Evolutionary conservation across 2,113 vertebrate species (phyloP), one percentile per base, ranked within the genome.

Genomic region (Zosterops borbonicus): DNA sequence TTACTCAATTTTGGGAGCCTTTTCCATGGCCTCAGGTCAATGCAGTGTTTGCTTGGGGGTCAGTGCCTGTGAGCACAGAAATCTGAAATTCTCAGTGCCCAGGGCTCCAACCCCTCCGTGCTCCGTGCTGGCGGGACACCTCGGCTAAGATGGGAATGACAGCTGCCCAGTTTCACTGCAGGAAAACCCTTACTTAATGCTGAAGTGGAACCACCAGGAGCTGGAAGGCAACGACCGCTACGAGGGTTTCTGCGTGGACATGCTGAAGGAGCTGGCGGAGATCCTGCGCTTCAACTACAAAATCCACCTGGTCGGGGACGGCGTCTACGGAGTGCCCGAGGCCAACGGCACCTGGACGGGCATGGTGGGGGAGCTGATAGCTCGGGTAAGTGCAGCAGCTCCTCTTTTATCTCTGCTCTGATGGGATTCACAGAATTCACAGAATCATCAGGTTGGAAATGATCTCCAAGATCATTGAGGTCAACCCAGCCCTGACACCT

Each of bases 151-250:
- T 98, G 97, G 96, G 98, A 98, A 98, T 98, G 98, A 98, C 98
- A 98, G 98, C 97, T 98, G 97, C 97, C 97, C 97, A 97, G 96
- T 98, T 97, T 98, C 92, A 97, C 98, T 98, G 93, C 98, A 99
- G 99, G 99, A 99, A 98, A 99, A 99, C 97, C 99, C 99, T 5
- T 99, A 99, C 39, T 98, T 99, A 94, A 99, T 99, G 99, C 98
- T 99, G 96, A 99, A 98, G 96, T 97, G 97, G 82, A 99, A 99
- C 97, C 98, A 99, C 97, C 99, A 99, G 93, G 98, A 99, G 58
- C 98, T 99, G 94, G 98, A 99, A 39, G 99, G 99, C 81, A 99
- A 99, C 0, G 99, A 99, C 44, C 99, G 98, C 64, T 99, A 99
- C 0, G 99, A 99, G 94, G 99, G 99, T 23, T 99, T 99, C 98